Conservation (phyloP, 2,888 invertebrate genomes). For the Ferrisia virgata region DNA sequence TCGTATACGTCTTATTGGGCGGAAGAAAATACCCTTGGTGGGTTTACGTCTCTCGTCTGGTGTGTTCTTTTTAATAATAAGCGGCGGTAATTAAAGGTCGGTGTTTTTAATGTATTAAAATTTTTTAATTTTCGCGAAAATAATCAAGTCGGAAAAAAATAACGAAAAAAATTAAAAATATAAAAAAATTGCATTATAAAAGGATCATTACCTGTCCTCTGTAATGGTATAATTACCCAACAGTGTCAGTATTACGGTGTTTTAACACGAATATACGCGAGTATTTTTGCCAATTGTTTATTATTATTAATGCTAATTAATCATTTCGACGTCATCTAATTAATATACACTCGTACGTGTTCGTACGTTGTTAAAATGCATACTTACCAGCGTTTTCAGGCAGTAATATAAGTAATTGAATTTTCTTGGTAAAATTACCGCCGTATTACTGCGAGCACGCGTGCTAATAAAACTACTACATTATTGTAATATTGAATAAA, state of each 20-base stretch:
- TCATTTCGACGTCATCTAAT: constrained; percentile 1
- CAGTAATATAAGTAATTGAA: neutral
- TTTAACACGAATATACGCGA: neutral
- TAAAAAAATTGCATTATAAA: neutral
- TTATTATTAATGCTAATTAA: neutral
- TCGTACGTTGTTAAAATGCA: neutral
- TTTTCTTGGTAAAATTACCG: neutral
- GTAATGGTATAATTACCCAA: neutral
- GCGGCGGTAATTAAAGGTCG: neutral
- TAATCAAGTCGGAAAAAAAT: neutral
- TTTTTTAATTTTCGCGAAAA: neutral
- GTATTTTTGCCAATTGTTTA: neutral
- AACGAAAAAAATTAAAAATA: too few relatives aligned
- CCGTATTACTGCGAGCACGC: neutral
- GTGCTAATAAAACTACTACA: too few relatives aligned
- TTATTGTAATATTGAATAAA: too few relatives aligned
- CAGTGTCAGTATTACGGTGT: neutral
- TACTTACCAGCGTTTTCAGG: neutral
- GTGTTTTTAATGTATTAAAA: neutral
- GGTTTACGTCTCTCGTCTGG: neutral
- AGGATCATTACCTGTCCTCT: neutral
- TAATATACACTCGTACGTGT: too few relatives aligned
- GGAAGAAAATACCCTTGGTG: neutral
- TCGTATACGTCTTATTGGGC: neutral
- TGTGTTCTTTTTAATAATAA: neutral